Evolutionary conservation across 1,140 invertebrate species (phyloP), one percentile per base, ranked within the genome.

Genomic region (Physella acuta): DNA sequence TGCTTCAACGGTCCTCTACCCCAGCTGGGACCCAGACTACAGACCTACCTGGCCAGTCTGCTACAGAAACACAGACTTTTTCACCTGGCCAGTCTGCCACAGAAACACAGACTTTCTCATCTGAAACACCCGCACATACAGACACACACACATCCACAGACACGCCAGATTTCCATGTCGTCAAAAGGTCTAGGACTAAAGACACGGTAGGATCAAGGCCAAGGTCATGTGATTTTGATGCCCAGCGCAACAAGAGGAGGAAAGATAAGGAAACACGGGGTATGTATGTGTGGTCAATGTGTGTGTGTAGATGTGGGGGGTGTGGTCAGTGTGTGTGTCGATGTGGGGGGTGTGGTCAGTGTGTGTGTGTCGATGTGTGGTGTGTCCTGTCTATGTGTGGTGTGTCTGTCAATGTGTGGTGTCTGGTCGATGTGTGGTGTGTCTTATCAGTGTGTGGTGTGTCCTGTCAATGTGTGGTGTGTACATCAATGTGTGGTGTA

Each of bases 1-100:
- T 37, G 4, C 2, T 26, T 5, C 11, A 31, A 14, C 59, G 59
- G 28, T 61, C 34, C 24, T 1, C 39, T 20, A 61, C 59, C 37
- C 59, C 36, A 24, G 59, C 24, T 36, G 59, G 20, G 14, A 61
- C 59, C 4, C 59, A 61, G 16, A 61, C 59, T 20, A 44, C 39
- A 44, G 39, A 44, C 39, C 39, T 44, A 44, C 36, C 30, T 1
- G 36, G 30, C 1, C 56, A 58, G 36, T 34, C 56, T 33, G 36
- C 56, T 34, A 34, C 33, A 20, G 56, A 58, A n/a, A 33, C 31
- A 14, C 1, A 1, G 1, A 34, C 56, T 1, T 33, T 34, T 5
- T 34, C 56, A 3, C 30, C 30, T 33, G 30, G 36, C n/a, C 30
- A 33, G 16, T 30, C 16, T 2, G 33, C 56, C 56, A 34, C 30